Base-by-base conservation (phyloP, 2,888 invertebrate species). In the Aelia acuminata region DNA sequence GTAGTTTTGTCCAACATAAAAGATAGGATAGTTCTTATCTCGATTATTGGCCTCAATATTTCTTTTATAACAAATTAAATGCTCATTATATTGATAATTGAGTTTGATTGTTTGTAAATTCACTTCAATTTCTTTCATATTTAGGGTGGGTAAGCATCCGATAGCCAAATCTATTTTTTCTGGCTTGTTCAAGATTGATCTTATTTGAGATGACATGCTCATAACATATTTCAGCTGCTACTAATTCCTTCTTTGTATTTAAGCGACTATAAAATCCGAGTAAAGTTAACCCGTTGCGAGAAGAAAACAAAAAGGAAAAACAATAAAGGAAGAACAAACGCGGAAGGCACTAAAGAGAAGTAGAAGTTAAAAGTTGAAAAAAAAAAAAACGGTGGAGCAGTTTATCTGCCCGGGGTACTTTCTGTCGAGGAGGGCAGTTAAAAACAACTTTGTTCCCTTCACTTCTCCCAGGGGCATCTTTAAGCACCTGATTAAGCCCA, bases 401-500 rank as follows among this genome's bases (percentile, higher is more conserved):
- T 80, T 80, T 80, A 80, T 80, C 80, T 80, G 31, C 43, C 53
- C 39, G 31, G 35, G 53, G 85, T 57, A 87, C 70, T 87, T 70
- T 48, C 87, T 87, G 87, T 87, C 87, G 48, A 63, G 48, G 47
- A 70, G 31, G 43, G 47, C 87, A 87, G 53, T 87, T 87, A 87
- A 48, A 87, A 87, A 87, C 87, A 87, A 87, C 87, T 87, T 85
- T 85, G 85, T 53, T 31, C 85, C 85, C 85, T 85, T 70, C 63
- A 31, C 53, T 26, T 47, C 48, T 48, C 87, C 47, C 70, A n/a
- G 11, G 87, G 87, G 87, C 63, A 63, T 87, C 87, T 70, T 87
- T 87, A 87, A 87, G 87, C 87, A 87, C 87, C 87, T 87, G 87
- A 87, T 87, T 87, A 87, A 87, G 87, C 35, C 35, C 35, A 57